Conservation (phyloP, 2,797 vertebrate species). For the Sylvilagus floridanus region DNA sequence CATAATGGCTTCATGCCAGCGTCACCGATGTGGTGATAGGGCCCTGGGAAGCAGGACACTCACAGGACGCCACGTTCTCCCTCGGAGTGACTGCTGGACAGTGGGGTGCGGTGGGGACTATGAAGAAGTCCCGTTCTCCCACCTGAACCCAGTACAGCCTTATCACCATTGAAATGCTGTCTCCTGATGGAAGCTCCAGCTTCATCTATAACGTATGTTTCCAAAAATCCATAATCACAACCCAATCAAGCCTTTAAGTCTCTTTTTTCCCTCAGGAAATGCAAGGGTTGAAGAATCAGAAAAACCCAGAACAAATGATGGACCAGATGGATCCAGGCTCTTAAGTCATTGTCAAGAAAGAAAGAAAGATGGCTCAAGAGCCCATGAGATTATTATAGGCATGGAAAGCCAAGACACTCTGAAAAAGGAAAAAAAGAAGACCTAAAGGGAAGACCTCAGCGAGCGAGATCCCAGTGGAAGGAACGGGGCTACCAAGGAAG, state of each 20-base stretch:
- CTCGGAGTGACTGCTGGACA: neutral
- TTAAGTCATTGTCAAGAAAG: neutral
- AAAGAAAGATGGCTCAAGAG: too few species aligned
- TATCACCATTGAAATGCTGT: neutral
- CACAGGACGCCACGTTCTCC: neutral
- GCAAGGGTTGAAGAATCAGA: neutral
- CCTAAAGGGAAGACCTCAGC: too few species aligned
- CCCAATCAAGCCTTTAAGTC: neutral
- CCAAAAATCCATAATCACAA: neutral
- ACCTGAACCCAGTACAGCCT: constrained; percentile 17
- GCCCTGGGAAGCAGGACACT: neutral
- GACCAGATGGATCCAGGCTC: neutral
- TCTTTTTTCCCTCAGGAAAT: neutral
- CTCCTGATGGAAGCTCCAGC: neutral
- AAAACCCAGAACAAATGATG: constrained; percentile 11
- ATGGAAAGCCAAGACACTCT: too few species aligned
- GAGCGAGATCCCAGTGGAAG: too few species aligned
- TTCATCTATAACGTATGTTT: neutral
- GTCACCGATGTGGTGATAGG: neutral
- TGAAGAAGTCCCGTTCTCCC: neutral
- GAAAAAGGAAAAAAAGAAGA: too few species aligned
- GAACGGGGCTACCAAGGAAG: too few species aligned
- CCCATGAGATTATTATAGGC: too few species aligned
- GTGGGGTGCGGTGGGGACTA: neutral
- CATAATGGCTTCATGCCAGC: constrained; percentile 26